Base-by-base conservation (phyloP, 2,888 invertebrate species). In the Antheraea yamamai region DNA sequence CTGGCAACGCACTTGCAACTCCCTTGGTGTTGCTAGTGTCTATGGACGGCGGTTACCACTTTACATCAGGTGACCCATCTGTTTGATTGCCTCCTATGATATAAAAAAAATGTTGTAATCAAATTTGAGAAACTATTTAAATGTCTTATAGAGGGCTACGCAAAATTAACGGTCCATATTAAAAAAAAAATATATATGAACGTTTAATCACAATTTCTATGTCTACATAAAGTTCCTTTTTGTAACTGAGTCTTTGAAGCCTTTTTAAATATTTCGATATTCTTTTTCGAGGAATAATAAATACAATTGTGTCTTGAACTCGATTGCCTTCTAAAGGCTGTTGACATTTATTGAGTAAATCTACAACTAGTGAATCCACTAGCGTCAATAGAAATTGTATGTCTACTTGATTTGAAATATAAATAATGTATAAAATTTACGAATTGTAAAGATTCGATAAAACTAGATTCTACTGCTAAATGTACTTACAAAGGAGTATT, bases 261-360 rank as follows among this genome's bases (percentile, higher is more conserved):
- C 26, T 26, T 64, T 23, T 64, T 64, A 64, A 64, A 26, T n/a
- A 58, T n/a, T 58, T 64, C 26, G 64, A 64, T 26, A 64, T 26
- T 64, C 12, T 26, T 64, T 51, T 26, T 1, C 30, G 30, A n/a
- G 66, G 68, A 66, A 68, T 68, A 68, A 30, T 30, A 68, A n/a
- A 30, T 30, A 68, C 47, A 74, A 52, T 16, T 7, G 12, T 73
- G 58, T 18, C 66, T 26, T 66, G 47, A 68, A 66, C 74, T 51
- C 26, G 47, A 64, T 68, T 73, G 26, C 64, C 14, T 64, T 26
- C 64, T 10, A 64, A 30, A 74, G 74, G 30, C 12, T 68, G n/a
- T 26, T 66, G 74, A 52, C 68, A 64, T 74, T 68, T 30, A 64
- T 51, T n/a, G n/a, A 58, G 64, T 64, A 26, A 64, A 64, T 64